These are phyloP conservation scores for Cenopis cana DNA, from an alignment of 2,888 invertebrate genomes.

Conservation along the genomic window DNA sequence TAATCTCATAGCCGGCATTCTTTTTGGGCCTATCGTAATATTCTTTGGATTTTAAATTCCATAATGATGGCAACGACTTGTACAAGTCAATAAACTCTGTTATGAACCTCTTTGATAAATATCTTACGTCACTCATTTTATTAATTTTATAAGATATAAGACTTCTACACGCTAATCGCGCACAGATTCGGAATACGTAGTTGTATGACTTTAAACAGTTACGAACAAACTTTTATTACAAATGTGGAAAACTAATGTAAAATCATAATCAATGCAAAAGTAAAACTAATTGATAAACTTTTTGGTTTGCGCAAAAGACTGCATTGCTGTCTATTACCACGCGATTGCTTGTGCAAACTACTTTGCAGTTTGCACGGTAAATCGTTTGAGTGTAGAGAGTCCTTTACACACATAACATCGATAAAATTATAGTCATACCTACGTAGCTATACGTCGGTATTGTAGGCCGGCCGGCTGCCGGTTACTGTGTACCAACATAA, in stretches of 20 bases:
- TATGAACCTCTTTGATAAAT: slow-evolving; percentile 3
- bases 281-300: not conserved
- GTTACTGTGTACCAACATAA: slow-evolving; percentile 58
- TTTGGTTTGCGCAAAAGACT: not conserved
- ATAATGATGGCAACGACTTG: slow-evolving; percentile 5
- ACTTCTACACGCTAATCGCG: not conserved
- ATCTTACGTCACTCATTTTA: not conserved
- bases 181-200: not conserved
- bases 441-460: slow-evolving; percentile 45
- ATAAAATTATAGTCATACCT: not conserved
- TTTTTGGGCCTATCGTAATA: slow-evolving; percentile 5
- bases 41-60: slow-evolving; percentile 7
- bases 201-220: too few relatives aligned
- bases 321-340: not conserved
- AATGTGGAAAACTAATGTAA: not conserved
- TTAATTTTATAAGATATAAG: too few relatives aligned
- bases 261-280: too few relatives aligned
- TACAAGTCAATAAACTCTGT: slow-evolving; percentile 2
- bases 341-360: slow-evolving; percentile 3
- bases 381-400: not conserved
- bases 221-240: too few relatives aligned
- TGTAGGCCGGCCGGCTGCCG: slow-evolving; percentile 53
- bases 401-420: not conserved
- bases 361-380: slow-evolving; percentile 16
- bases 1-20: slow-evolving; percentile 5